Conservation (phyloP, 2,113 vertebrate genomes). For the Aplodontia rufa region DNA sequence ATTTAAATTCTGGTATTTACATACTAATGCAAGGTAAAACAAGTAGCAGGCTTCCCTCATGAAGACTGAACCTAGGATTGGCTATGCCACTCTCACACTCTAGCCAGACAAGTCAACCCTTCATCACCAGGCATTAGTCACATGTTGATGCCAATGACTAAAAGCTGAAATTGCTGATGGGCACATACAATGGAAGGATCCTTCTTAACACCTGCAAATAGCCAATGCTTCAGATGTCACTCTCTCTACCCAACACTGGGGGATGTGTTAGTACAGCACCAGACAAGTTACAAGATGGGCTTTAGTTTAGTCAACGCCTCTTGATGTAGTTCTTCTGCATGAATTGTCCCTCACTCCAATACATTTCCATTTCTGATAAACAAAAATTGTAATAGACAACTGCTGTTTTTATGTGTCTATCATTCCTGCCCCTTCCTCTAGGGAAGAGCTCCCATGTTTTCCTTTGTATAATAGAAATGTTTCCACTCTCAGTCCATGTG, state of each 20-base stretch:
- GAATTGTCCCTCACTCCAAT: not conserved
- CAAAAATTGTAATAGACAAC: not conserved
- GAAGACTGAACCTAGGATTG: slow-evolving; percentile 11
- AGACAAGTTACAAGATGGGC: not conserved
- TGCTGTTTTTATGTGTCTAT: not conserved
- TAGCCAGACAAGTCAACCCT: not conserved
- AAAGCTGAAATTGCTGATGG: not conserved
- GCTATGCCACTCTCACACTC: not conserved
- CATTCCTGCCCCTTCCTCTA: not conserved
- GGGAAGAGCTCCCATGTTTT: not conserved
- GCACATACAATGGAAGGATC: not conserved
- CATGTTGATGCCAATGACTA: not conserved
- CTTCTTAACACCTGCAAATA: not conserved
- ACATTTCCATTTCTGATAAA: not conserved
- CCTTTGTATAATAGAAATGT: not conserved
- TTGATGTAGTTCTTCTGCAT: not conserved
- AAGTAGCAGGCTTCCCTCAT: not conserved
- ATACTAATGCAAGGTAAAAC: not conserved
- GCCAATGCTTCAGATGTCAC: not conserved
- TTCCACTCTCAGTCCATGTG: not conserved
- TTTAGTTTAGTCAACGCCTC: not conserved
- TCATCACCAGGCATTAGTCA: not conserved
- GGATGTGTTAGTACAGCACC: not conserved
- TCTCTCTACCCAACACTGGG: not conserved
- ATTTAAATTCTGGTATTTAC: slow-evolving; percentile 6